Percentiles rank a stretch among this genome's conserved stretches.
These are phyloP conservation scores for Ciconia nigra DNA, from an alignment of 2,797 vertebrate species.

Conservation along the genomic window DNA sequence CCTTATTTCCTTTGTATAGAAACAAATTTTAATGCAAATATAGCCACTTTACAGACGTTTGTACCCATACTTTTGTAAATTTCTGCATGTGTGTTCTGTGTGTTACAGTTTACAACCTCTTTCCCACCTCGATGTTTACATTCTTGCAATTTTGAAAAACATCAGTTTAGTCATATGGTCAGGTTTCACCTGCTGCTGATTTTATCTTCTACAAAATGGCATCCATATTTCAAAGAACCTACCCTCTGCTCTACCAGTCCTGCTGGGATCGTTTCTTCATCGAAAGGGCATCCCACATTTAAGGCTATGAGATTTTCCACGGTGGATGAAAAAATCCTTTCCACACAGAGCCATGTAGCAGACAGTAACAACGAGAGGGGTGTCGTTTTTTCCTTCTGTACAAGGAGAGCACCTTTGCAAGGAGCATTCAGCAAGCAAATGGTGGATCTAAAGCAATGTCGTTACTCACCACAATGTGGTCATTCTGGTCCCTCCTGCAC, in stretches of 20 bases:
- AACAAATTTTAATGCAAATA: neutral
- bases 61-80: neutral
- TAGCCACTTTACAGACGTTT: neutral
- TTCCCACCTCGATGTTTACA: neutral
- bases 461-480: neutral
- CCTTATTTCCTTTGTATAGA: neutral
- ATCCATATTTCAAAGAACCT: neutral
- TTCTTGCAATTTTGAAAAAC: neutral
- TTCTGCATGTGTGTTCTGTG: neutral
- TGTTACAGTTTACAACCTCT: neutral
- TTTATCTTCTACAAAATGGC: neutral
- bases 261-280: neutral
- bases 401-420: neutral
- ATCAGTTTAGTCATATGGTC: neutral
- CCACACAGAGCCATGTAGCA: neutral
- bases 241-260: neutral
- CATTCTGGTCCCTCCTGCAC: neutral
- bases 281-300: neutral
- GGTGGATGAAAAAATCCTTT: neutral
- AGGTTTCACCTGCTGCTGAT: neutral
- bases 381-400: neutral
- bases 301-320: neutral
- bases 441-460: neutral
- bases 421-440: neutral
- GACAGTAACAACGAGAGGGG: fast-evolving